phyloP scores from a whole-genome alignment of 2,888 invertebrate genomes.

The Acleris holmiana region DNA sequence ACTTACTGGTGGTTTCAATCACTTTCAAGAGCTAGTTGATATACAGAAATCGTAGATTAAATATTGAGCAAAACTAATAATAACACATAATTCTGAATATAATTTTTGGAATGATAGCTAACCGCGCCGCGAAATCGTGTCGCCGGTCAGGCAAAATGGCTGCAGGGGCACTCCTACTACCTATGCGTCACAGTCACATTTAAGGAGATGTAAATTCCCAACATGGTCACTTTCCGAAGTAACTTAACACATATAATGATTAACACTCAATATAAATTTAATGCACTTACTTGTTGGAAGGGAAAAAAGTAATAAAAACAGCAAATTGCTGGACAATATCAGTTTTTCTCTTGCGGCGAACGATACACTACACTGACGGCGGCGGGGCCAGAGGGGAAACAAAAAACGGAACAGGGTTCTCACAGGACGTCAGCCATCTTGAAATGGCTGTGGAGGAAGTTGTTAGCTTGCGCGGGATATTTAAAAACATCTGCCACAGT shows the following conservation, averaged over 20 bases:
- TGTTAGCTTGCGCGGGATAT: slow-evolving; percentile 26
- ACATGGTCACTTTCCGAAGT: slow-evolving; percentile 53
- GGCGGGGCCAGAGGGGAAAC: slow-evolving; percentile 83
- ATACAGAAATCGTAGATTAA: slow-evolving; percentile 20
- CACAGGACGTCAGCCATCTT: slow-evolving; percentile 72
- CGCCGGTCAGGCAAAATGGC: slow-evolving; percentile 84
- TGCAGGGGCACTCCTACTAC: slow-evolving; percentile 86
- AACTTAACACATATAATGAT: slow-evolving; percentile 57
- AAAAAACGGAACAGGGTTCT: slow-evolving; percentile 84
- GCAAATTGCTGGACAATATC: slow-evolving; percentile 82
- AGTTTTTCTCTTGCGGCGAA: slow-evolving; percentile 83
- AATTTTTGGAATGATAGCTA: slow-evolving; percentile 60
- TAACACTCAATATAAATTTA: slow-evolving; percentile 66
- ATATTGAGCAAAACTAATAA: slow-evolving; percentile 26
- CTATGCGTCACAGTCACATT: slow-evolving; percentile 85
- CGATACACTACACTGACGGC: slow-evolving; percentile 84
- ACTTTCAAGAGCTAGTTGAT: slow-evolving; percentile 37
- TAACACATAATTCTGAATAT: slow-evolving; percentile 44
- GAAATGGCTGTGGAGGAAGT: slow-evolving; percentile 45
- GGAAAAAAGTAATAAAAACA: slow-evolving; percentile 82
- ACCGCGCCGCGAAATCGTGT: slow-evolving; percentile 81
- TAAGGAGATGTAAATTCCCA: slow-evolving; percentile 57
- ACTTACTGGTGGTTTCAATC: slow-evolving; percentile 56
- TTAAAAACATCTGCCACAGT: slow-evolving; percentile 12
- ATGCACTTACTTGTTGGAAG: slow-evolving; percentile 84